Conservation (phyloP, 2,797 vertebrate species). For the Botia almorhae region DNA sequence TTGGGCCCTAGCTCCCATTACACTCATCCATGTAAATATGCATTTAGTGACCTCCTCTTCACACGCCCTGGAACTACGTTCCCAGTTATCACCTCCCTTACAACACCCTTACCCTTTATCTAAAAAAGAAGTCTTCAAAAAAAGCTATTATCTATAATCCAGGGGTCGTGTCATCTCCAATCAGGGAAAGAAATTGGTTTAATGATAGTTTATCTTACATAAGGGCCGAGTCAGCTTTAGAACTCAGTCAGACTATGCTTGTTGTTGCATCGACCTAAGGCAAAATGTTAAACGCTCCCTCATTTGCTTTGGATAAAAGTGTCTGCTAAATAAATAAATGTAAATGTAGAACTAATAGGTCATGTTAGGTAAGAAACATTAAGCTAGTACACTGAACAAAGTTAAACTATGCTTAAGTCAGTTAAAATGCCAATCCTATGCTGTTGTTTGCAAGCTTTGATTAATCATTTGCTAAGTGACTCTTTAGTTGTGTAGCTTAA, state of each 20-base stretch:
- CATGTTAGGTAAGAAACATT: background rate
- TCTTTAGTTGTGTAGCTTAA: conserved; percentile 6
- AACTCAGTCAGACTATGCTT: background rate
- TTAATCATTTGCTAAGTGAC: conserved; percentile 38
- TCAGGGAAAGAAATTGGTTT: background rate
- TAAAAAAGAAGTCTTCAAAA: conserved; percentile 1
- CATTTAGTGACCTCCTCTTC: background rate
- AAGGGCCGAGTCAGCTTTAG: background rate
- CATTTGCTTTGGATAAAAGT: no score
- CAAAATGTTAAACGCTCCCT: no score
- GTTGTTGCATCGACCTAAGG: no score
- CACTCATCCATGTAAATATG: no score
- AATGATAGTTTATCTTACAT: background rate
- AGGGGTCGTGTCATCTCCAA: background rate
- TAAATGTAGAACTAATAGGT: background rate
- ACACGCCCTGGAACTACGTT: background rate
- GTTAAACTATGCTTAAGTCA: conserved; percentile 10
- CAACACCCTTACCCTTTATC: background rate
- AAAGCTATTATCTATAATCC: background rate
- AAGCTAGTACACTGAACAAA: conserved; percentile 4
- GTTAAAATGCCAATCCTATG: conserved; percentile 19
- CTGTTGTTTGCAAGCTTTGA: conserved; percentile 4
- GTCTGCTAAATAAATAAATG: no score
- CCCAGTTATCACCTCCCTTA: background rate
- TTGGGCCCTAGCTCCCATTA: no score